These are phyloP conservation scores for Dysmachus trigonus DNA, from an alignment of 2,888 invertebrate species.

Conservation along the genomic window DNA sequence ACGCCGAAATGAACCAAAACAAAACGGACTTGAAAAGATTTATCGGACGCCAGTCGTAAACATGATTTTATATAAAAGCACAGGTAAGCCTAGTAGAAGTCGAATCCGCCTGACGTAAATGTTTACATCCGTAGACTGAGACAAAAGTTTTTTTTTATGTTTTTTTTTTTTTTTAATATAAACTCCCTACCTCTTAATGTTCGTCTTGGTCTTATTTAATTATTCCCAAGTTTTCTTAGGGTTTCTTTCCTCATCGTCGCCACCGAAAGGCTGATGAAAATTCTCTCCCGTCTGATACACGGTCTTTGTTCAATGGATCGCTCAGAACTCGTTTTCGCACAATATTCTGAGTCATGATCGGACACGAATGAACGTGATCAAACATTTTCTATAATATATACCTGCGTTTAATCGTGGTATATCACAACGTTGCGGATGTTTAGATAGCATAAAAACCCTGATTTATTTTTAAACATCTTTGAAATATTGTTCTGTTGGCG, in stretches of 20 bases:
- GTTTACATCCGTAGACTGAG: not conserved
- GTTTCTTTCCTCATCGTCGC: conserved; percentile 1
- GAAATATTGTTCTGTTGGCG: not conserved
- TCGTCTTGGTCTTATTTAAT: conserved; percentile 18
- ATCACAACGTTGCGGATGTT: not conserved
- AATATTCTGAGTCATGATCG: conserved; percentile 34
- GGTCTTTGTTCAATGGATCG: conserved; percentile 18
- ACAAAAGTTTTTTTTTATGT: not conserved
- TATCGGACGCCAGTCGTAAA: not conserved
- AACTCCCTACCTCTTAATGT: not conserved
- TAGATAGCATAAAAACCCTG: not conserved
- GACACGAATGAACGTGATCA: conserved; percentile 31
- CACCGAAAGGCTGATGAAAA: conserved; percentile 17
- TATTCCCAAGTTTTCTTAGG: conserved; percentile 8
- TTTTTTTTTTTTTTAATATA: not conserved
- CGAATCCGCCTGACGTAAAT: not conserved
- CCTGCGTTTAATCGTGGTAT: not conserved
- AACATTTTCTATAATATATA: conserved; percentile 3
- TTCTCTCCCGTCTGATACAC: not conserved
- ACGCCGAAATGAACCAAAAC: not conserved
- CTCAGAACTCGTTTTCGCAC: conserved; percentile 9
- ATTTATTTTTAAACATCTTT: not conserved
- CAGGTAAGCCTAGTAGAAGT: not conserved
- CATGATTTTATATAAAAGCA: not conserved
- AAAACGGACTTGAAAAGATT: not conserved